Percentiles rank a stretch among this genome's conserved stretches.
These are phyloP conservation scores for Bilobella aurantiaca DNA, from an alignment of 1,140 invertebrate genomes.

Conservation along the genomic window DNA sequence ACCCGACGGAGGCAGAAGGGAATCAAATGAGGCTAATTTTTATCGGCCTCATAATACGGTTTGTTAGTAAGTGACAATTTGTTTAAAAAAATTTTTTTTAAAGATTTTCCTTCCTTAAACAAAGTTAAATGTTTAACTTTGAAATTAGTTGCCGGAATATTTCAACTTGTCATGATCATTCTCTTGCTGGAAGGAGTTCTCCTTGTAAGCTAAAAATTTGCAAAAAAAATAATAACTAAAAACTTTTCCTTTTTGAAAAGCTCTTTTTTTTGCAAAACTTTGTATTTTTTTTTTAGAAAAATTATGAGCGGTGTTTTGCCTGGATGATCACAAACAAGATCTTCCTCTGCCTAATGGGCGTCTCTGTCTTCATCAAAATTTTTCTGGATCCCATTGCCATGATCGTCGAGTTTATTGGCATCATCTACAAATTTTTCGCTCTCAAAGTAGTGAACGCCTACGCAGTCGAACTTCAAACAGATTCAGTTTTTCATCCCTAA, in stretches of 20 bases:
- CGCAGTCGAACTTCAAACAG: background rate
- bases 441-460: background rate
- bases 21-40: background rate
- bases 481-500: conserved; percentile 1
- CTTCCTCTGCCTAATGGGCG: background rate
- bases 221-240: background rate
- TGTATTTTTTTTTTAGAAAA: background rate
- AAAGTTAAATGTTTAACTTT: background rate
- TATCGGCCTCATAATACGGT: conserved; percentile 3
- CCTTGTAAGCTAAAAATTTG: background rate
- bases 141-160: conserved; percentile 3
- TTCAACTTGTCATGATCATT: conserved; percentile 1
- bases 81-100: too few relatives aligned
- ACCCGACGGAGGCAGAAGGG: too few relatives aligned
- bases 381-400: background rate
- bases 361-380: conserved; percentile 2
- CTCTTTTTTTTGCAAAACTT: background rate
- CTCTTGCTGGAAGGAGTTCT: conserved; percentile 4
- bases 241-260: too few relatives aligned
- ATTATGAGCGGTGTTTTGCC: conserved; percentile 1
- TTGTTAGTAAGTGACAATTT: background rate
- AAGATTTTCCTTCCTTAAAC: background rate
- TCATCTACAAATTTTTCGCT: conserved; percentile 7
- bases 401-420: background rate
- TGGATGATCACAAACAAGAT: background rate